Evolutionary conservation across 2,113 vertebrate genomes (phyloP), one percentile per base, ranked within the genome.

Genomic region (Bujurquina vittata): DNA sequence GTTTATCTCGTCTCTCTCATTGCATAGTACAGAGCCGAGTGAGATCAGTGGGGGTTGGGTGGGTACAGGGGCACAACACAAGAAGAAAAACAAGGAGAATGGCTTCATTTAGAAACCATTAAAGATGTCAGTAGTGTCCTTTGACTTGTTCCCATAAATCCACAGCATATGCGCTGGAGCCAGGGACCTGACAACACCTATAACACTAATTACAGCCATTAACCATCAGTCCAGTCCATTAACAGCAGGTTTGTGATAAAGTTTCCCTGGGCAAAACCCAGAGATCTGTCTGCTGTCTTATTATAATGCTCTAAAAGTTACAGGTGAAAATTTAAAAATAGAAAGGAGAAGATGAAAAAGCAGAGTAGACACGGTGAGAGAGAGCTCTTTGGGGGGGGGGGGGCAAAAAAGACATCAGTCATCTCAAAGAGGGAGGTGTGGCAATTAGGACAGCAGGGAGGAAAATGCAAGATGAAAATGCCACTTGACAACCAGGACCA

Each of bases 1-100:
- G 56, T 89, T 86, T 84, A 77, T 87, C 77, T 80, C 55, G 10
- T 26, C 29, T 75, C 54, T 58, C 62, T 84, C 56, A 43, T 78
- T 83, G 79, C 69, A 75, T 56, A 83, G 73, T 81, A 77, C 80
- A 82, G 84, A 77, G 77, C 35, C 56, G 75, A 67, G 43, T n/a
- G 77, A 72, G 69, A 31, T 63, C 61, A 69, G 76, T 84, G 87
- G 87, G 87, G 91, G 79, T 74, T 84, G 84, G 82, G 88, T 63
- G 35, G 81, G 63, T 29, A 22, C 65, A 31, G 37, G 57, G 67
- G 57, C 26, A 22, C 23, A 74, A 54, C 8, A 15, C 40, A 49
- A 67, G 60, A 18, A 40, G 52, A 43, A 37, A 57, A 73, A 20
- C 77, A 87, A 72, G 31, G 46, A 79, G 81, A 74, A 46, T 46